Percentiles rank a stretch among this genome's conserved stretches.
These are phyloP conservation scores for Tonatia bakeri DNA, from an alignment of 2,113 vertebrate genomes.

Conservation along the genomic window DNA sequence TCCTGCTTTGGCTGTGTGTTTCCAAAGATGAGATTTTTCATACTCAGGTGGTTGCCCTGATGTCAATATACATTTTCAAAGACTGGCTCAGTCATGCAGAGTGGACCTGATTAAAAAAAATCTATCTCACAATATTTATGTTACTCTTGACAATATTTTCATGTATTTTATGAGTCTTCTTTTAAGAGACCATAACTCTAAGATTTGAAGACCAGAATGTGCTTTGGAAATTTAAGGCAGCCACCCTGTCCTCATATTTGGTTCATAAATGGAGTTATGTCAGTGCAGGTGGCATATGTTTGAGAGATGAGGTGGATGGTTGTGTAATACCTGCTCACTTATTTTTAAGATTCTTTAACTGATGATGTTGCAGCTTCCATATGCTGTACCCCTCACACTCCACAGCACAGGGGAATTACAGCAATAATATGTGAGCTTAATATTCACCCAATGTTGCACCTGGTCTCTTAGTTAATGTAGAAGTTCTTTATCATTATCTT, in stretches of 20 bases:
- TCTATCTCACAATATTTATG: neutral
- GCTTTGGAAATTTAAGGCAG: neutral
- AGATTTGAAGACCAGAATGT: neutral
- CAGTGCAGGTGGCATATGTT: neutral
- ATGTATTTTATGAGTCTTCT: neutral
- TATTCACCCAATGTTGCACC: neutral
- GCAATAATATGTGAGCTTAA: neutral
- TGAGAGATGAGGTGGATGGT: neutral
- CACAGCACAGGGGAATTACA: neutral
- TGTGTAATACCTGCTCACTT: neutral
- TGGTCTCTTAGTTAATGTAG: neutral
- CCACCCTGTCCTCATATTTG: neutral
- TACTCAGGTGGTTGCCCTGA: neutral
- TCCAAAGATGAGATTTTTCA: neutral
- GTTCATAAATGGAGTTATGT: neutral
- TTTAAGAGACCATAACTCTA: neutral
- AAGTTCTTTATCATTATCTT: conserved; percentile 2
- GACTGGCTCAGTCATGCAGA: neutral
- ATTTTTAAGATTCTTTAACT: neutral
- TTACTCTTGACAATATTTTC: neutral
- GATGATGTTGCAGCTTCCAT: neutral
- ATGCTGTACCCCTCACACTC: neutral
- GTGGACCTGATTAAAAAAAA: neutral
- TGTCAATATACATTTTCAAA: neutral
- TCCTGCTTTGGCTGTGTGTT: neutral